Evolutionary conservation across 2,888 invertebrate species (phyloP).

Genomic region (Tuta absoluta): DNA sequence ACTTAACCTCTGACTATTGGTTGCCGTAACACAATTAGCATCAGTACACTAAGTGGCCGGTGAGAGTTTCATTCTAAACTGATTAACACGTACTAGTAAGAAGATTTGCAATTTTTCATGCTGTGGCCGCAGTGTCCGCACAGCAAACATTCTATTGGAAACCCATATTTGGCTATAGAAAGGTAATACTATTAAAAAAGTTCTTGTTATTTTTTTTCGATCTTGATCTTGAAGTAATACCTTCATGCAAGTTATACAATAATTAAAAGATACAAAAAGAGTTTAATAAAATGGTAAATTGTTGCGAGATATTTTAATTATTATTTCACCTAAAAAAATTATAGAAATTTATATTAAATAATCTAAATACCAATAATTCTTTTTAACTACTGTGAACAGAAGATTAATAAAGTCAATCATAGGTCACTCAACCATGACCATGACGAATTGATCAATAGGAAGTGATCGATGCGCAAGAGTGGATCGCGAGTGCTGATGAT

Average conservation of each 20-base stretch:
- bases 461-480: neutral
- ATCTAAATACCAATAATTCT: neutral
- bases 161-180: neutral
- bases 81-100: constrained; percentile 39
- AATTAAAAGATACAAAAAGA: too few relatives aligned
- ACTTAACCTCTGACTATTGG: constrained; percentile 32
- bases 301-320: too few relatives aligned
- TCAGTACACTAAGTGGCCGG: constrained; percentile 44
- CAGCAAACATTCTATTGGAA: neutral
- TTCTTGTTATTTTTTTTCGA: too few relatives aligned
- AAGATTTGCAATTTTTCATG: constrained; percentile 26
- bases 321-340: too few relatives aligned
- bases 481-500: neutral
- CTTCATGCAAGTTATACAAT: too few relatives aligned
- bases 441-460: constrained; percentile 3
- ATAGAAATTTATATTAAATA: neutral
- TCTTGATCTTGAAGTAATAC: too few relatives aligned
- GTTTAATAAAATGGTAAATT: too few relatives aligned
- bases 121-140: neutral
- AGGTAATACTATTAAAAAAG: neutral
- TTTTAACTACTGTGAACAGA: neutral
- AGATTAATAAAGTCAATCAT: neutral
- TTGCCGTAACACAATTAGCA: constrained; percentile 46
- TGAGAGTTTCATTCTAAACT: constrained; percentile 50
- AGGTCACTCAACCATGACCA: neutral